Conservation (phyloP, 2,797 vertebrate genomes). For the Ispidina picta region DNA sequence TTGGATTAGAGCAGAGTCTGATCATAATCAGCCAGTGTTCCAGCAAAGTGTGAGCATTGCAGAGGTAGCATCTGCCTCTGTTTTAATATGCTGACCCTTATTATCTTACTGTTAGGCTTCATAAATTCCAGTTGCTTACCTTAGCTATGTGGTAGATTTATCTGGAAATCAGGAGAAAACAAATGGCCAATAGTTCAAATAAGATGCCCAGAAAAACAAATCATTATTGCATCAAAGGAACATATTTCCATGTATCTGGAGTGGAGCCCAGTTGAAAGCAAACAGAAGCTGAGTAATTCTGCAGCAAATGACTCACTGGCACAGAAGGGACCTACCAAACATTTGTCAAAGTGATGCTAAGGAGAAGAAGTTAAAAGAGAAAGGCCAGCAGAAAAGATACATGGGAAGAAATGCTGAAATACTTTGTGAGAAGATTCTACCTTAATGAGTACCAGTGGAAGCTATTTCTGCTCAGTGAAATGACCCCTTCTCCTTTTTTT, state of each 20-base stretch:
- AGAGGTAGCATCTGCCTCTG: neutral
- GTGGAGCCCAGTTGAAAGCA: slow-evolving; percentile 25
- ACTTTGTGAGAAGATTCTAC: neutral
- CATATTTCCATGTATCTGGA: slow-evolving; percentile 30
- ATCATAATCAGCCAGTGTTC: neutral
- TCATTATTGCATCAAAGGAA: slow-evolving; percentile 23
- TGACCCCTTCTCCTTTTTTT: neutral
- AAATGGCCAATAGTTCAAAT: neutral
- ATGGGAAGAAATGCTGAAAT: neutral
- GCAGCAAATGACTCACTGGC: slow-evolving; percentile 9
- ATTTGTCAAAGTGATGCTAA: slow-evolving; percentile 14
- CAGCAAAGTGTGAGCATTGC: neutral
- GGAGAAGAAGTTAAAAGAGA: slow-evolving; percentile 5
- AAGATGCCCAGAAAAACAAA: slow-evolving; percentile 22
- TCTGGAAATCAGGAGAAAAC: slow-evolving; percentile 13
- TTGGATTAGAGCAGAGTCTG: neutral
- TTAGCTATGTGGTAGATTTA: neutral
- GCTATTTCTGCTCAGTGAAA: neutral
- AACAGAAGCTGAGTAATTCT: slow-evolving; percentile 40
- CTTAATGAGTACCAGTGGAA: neutral
- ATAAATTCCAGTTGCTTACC: slow-evolving; percentile 9
- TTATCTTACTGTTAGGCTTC: neutral
- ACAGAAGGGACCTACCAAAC: neutral
- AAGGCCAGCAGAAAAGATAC: neutral
- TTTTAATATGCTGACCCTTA: neutral